Evolutionary conservation across 2,797 vertebrate species (phyloP).

Genomic region (Periparus ater): DNA sequence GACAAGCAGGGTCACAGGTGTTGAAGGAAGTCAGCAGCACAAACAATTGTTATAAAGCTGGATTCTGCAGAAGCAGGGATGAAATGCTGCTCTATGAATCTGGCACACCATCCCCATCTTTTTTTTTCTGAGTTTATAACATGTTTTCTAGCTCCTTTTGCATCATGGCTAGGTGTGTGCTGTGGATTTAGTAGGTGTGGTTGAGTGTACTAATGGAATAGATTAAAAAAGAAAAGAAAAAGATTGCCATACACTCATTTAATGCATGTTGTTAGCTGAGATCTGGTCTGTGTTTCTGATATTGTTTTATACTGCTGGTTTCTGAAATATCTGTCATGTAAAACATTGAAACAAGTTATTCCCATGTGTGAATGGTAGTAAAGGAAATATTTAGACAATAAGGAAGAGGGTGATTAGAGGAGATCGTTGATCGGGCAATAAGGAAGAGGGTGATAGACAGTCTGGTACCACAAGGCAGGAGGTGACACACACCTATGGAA

Average conservation of each 20-base stretch:
- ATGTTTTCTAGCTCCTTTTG: background rate
- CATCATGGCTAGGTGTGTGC: background rate
- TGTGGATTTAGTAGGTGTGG: slow-evolving; percentile 27
- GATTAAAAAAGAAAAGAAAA: background rate
- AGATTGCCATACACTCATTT: background rate
- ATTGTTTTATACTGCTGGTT: background rate
- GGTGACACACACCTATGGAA: background rate
- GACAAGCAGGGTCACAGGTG: slow-evolving; percentile 58
- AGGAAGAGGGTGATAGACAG: slow-evolving; percentile 36
- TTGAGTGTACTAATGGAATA: background rate
- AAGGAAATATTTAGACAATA: background rate
- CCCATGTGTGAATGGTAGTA: background rate
- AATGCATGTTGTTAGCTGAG: background rate
- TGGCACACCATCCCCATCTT: background rate
- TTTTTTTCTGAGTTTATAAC: background rate
- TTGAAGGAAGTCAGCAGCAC: slow-evolving; percentile 29
- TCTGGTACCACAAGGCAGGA: background rate
- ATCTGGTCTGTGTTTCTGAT: background rate
- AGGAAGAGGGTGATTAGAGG: slow-evolving; percentile 46
- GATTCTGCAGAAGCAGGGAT: background rate
- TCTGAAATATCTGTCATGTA: background rate
- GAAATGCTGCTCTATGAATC: background rate
- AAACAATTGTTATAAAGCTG: slow-evolving; percentile 1
- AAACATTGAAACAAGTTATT: background rate
- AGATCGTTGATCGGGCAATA: background rate